Conservation (phyloP, 2,797 vertebrate genomes). For the Danionella dracula region DNA sequence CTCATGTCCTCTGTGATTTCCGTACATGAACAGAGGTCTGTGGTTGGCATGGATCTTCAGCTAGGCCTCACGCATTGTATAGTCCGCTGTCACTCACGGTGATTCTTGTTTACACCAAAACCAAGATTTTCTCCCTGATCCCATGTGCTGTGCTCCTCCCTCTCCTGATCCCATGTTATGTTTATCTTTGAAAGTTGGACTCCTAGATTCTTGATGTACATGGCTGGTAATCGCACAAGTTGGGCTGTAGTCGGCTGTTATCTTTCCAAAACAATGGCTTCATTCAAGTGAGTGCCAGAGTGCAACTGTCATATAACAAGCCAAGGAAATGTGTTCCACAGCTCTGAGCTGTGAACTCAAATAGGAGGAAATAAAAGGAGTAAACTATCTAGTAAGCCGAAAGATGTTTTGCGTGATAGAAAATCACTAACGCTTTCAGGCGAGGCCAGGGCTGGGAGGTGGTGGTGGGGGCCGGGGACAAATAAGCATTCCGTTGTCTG, state of each 20-base stretch:
- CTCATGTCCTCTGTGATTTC: constrained; percentile 36
- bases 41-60: constrained; percentile 65
- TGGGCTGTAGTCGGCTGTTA: constrained; percentile 67
- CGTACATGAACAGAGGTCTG: constrained; percentile 37
- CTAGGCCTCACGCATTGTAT: constrained; percentile 63
- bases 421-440: constrained; percentile 56
- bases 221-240: constrained; percentile 74
- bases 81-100: constrained; percentile 61
- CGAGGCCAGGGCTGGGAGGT: constrained; percentile 43
- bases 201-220: constrained; percentile 67
- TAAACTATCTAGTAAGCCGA: constrained; percentile 48
- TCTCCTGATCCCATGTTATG: constrained; percentile 6
- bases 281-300: constrained; percentile 67
- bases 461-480: constrained; percentile 7
- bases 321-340: constrained; percentile 44
- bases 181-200: constrained; percentile 49
- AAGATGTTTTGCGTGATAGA: constrained; percentile 59
- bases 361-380: constrained; percentile 12
- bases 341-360: constrained; percentile 55
- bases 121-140: constrained; percentile 25
- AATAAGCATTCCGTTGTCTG: constrained; percentile 46
- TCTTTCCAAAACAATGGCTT: constrained; percentile 64
- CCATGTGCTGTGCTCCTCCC: neutral
- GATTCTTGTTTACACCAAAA: constrained; percentile 56
- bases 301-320: constrained; percentile 70